phyloP scores from a whole-genome alignment of 2,888 invertebrate species.

The Pseudococcus longispinus region DNA sequence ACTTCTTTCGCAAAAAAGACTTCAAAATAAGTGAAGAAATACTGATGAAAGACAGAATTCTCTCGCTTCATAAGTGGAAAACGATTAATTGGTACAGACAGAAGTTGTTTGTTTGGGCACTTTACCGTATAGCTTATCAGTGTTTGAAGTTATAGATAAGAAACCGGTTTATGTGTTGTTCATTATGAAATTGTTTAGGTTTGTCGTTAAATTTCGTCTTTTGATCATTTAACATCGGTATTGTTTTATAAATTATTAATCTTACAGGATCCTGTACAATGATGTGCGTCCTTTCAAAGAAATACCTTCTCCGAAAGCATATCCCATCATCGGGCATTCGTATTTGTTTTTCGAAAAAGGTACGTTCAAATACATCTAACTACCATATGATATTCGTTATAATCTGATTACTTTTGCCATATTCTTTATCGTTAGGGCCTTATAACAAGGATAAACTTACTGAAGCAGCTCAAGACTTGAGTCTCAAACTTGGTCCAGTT shows the following conservation, averaged over 20 bases:
- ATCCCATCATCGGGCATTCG: constrained; percentile 63
- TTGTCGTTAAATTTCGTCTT: neutral
- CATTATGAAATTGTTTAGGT: neutral
- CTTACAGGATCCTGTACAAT: neutral
- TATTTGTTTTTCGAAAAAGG: constrained; percentile 63
- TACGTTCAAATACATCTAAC: constrained; percentile 53
- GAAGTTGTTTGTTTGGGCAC: no score
- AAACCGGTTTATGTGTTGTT: neutral
- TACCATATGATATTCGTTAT: neutral
- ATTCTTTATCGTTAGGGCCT: constrained; percentile 61
- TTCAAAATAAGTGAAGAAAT: no score
- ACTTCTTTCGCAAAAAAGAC: no score
- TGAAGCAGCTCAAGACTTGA: constrained; percentile 64
- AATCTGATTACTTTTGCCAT: constrained; percentile 37
- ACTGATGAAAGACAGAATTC: no score
- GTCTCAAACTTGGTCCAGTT: constrained; percentile 65
- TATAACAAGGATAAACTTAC: constrained; percentile 63
- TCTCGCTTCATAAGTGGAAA: no score
- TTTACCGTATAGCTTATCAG: neutral
- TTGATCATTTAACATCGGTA: neutral
- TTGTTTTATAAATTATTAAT: neutral
- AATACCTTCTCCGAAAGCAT: constrained; percentile 59
- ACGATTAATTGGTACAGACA: no score
- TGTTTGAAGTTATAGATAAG: neutral
- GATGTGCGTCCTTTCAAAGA: constrained; percentile 48